phyloP scores from a whole-genome alignment of 2,797 vertebrate genomes.

The Myotis findleyi region DNA sequence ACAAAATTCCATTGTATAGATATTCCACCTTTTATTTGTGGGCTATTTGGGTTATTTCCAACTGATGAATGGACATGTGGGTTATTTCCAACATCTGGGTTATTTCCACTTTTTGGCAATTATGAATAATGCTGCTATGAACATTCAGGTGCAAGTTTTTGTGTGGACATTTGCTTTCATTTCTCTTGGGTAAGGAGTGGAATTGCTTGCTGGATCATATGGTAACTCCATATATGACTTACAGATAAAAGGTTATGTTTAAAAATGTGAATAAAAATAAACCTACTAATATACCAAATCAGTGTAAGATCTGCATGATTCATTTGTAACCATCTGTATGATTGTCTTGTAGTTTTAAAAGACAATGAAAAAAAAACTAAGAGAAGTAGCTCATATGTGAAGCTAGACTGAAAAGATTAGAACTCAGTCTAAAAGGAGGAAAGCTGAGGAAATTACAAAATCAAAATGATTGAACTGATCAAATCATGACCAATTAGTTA shows the following conservation, averaged over 20 bases:
- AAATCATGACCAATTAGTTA: constrained; percentile 1
- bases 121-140: neutral
- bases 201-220: neutral
- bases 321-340: neutral
- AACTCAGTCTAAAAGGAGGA: neutral
- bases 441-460: constrained; percentile 46
- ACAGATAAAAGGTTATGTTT: neutral
- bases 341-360: neutral
- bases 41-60: neutral
- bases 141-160: neutral
- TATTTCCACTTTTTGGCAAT: constrained; percentile 9
- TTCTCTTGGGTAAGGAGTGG: neutral
- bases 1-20: neutral
- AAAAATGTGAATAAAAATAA: constrained; percentile 16
- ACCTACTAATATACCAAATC: neutral
- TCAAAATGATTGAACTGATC: neutral
- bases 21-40: neutral
- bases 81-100: neutral
- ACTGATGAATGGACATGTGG: neutral
- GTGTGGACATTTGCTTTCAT: neutral
- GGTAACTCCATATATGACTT: neutral
- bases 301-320: neutral
- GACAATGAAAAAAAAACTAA: neutral
- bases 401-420: neutral
- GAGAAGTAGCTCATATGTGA: neutral